Conservation (phyloP, 2,888 invertebrate genomes). For the Rotaria sp. region DNA sequence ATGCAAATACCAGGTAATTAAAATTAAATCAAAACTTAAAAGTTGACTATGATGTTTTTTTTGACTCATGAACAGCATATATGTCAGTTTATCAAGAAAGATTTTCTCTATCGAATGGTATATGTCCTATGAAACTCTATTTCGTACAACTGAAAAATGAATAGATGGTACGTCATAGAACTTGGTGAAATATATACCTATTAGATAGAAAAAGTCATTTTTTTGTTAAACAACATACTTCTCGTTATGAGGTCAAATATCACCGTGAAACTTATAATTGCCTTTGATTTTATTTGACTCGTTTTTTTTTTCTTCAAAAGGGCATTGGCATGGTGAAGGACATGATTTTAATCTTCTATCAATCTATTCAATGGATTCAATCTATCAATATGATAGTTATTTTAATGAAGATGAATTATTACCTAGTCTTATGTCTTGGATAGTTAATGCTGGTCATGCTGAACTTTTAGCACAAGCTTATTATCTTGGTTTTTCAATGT, state of each 20-base stretch:
- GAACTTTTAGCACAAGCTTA: conserved; percentile 67
- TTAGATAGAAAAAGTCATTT: no score
- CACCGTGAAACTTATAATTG: no score
- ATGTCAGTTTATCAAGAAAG: no score
- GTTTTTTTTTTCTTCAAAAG: conserved; percentile 44
- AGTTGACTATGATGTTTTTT: no score
- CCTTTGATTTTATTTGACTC: conserved; percentile 31
- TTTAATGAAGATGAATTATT: conserved; percentile 32
- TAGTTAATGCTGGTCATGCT: conserved; percentile 35
- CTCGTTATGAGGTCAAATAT: no score
- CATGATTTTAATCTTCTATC: conserved; percentile 72
- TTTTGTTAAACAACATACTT: no score
- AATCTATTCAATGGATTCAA: conserved; percentile 50
- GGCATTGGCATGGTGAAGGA: conserved; percentile 72
- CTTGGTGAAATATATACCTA: no score
- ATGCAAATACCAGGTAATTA: conserved; percentile 68
- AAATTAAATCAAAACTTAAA: neutral
- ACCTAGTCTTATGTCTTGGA: conserved; percentile 33
- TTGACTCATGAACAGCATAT: no score
- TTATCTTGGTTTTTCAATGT: conserved; percentile 77
- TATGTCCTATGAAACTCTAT: no score
- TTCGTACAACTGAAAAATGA: no score
- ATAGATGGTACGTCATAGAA: no score
- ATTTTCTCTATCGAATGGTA: no score
- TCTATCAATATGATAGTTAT: conserved; percentile 36